phyloP scores from a whole-genome alignment of 1,140 invertebrate genomes.

The Tenebrio molitor region DNA sequence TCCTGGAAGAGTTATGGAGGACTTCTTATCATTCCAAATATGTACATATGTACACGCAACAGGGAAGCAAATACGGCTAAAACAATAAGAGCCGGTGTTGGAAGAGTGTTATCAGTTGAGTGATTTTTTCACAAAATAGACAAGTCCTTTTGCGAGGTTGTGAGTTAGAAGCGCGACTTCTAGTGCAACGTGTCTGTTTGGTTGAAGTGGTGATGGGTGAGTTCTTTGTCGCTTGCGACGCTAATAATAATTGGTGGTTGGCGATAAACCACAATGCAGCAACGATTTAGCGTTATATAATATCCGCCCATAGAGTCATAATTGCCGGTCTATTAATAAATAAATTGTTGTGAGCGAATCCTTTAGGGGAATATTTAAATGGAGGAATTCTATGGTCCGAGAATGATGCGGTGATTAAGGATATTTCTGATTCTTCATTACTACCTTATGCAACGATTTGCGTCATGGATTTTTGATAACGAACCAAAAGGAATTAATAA shows the following conservation, averaged over 20 bases:
- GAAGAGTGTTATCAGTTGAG: slow-evolving; percentile 15
- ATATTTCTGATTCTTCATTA: too few relatives aligned
- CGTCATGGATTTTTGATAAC: too few relatives aligned
- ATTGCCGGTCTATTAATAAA: slow-evolving; percentile 29
- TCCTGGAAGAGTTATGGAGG: too few relatives aligned
- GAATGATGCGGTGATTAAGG: slow-evolving; percentile 11
- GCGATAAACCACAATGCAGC: too few relatives aligned
- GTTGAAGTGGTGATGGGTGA: slow-evolving; percentile 10
- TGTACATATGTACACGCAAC: too few relatives aligned
- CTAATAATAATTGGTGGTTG: too few relatives aligned
- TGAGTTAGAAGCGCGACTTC: too few relatives aligned
- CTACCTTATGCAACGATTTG: slow-evolving; percentile 14
- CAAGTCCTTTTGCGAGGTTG: too few relatives aligned
- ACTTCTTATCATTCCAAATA: slow-evolving; percentile 28
- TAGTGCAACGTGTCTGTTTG: neutral
- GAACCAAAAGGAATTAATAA: too few relatives aligned
- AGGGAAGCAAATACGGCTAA: slow-evolving; percentile 20
- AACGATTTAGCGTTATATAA: too few relatives aligned
- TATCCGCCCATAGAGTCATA: neutral
- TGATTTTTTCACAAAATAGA: slow-evolving; percentile 1
- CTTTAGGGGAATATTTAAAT: slow-evolving; percentile 21
- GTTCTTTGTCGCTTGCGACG: slow-evolving; percentile 3
- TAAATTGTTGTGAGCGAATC: slow-evolving; percentile 20
- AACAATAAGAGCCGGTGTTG: slow-evolving; percentile 13
- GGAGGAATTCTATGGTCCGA: neutral